A percentile compares a stretch with the other conserved stretches of the same genome.
Conservation (phyloP, 2,113 vertebrate genomes). For the Otolemur garnettii region DNA sequence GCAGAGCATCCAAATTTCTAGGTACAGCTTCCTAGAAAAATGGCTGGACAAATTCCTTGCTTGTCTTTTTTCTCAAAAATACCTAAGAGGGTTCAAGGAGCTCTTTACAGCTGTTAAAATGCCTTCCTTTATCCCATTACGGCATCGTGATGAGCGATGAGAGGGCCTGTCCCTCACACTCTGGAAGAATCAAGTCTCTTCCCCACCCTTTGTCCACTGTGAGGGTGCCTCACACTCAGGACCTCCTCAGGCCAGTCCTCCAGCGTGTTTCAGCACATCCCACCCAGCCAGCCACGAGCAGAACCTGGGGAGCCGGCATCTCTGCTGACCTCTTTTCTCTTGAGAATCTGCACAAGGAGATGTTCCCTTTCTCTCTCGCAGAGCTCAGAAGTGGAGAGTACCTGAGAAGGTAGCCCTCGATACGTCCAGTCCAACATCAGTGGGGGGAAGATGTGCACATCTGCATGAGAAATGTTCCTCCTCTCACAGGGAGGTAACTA, state of each 20-base stretch:
- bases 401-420: background rate
- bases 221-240: background rate
- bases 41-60: background rate
- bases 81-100: background rate
- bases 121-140: background rate
- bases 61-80: background rate
- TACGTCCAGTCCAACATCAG: background rate
- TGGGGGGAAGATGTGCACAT: background rate
- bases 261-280: background rate
- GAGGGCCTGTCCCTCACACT: background rate
- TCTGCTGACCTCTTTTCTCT: background rate
- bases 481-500: background rate
- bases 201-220: background rate
- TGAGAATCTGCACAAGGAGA: no score
- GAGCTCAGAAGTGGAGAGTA: background rate
- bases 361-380: background rate
- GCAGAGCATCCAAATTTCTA: background rate
- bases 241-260: background rate
- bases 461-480: conserved; percentile 6
- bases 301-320: background rate
- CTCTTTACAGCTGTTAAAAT: background rate
- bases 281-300: background rate
- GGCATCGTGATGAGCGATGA: background rate
- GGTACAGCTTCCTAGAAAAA: background rate
- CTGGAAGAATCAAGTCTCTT: background rate